Evolutionary conservation across 2,113 vertebrate genomes (phyloP).

Genomic region (Octodon degus): DNA sequence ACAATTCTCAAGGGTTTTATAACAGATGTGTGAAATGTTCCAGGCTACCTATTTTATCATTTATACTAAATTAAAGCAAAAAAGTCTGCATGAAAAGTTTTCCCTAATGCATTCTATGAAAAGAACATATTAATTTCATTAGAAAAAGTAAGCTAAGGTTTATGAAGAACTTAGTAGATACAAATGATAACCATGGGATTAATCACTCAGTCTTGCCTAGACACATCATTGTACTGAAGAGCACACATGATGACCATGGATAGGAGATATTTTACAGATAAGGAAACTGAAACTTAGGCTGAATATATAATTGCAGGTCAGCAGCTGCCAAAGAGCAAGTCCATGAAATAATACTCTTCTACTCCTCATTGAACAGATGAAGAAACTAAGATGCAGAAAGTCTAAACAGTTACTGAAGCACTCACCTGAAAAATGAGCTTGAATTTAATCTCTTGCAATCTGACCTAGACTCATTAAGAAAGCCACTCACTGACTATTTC

Average conservation of each 20-base stretch:
- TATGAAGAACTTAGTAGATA: not conserved
- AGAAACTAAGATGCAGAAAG: not conserved
- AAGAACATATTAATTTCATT: slow-evolving; percentile 47
- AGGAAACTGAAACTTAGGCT: not conserved
- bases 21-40: slow-evolving; percentile 79
- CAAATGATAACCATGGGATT: not conserved
- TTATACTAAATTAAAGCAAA: slow-evolving; percentile 69
- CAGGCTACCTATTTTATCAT: slow-evolving; percentile 80
- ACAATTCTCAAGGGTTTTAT: slow-evolving; percentile 69
- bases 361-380: not conserved
- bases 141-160: slow-evolving; percentile 5
- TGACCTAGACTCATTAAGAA: not conserved
- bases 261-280: not conserved
- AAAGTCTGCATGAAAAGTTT: slow-evolving; percentile 75
- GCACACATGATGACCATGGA: accelerated
- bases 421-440: not conserved
- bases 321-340: not conserved
- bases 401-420: not conserved
- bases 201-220: not conserved
- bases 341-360: not conserved
- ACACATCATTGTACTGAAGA: not conserved
- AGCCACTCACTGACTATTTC: not conserved
- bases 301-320: not conserved
- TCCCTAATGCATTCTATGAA: slow-evolving; percentile 65
- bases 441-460: not conserved